Base-by-base conservation (phyloP, 2,888 invertebrate species). In the Caenorhabditis wallacei region DNA sequence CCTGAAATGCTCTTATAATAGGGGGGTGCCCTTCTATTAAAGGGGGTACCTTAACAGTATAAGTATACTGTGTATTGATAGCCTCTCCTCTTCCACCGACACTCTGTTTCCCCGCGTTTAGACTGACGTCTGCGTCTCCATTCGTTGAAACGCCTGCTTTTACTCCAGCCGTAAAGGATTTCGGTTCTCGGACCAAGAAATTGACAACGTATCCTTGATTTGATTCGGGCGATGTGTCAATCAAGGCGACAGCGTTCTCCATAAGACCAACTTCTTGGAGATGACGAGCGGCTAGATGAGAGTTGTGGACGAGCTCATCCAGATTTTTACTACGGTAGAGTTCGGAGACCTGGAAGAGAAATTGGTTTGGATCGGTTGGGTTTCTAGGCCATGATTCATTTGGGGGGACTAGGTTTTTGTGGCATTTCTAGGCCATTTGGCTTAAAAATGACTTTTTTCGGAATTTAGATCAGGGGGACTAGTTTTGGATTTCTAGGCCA, bases 281-380 rank as follows among this genome's bases (percentile, higher is more conserved):
- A 83, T 91, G 91, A 37, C 63, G 79, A 1, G 91, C 88, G 0
- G 90, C 90, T 40, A 89, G 54, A 72, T 89, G 85, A 11, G 90
- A 87, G 51, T 90, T 90, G 24, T 84, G 83, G 10, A 89, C 85
- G 7, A 91, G 70, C 91, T 97, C 96, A 92, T 96, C 95, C 92
- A 98, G 96, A 93, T 95, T 96, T 8, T 94, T 94, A 0, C 96
- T 96, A 85, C 94, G 94, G 92, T 98, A 96, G 20, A 98, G 93
- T 10, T 95, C 95, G 74, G 95, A 94, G 0, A 97, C 95, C 30
- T 30, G 8, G 8, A 30, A 30, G 30, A 30, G 8, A 5, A 5
- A 30, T 30, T 30, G 30, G 30, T 3, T 8, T n/a, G n/a, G 30
- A 30, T 30, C 8, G 30, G 8, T 30, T 30, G 30, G 30, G 30